A percentile compares a stretch with the other conserved stretches of the same genome.
Conservation (phyloP, 2,797 vertebrate genomes). For the Adelosebastes latens region DNA sequence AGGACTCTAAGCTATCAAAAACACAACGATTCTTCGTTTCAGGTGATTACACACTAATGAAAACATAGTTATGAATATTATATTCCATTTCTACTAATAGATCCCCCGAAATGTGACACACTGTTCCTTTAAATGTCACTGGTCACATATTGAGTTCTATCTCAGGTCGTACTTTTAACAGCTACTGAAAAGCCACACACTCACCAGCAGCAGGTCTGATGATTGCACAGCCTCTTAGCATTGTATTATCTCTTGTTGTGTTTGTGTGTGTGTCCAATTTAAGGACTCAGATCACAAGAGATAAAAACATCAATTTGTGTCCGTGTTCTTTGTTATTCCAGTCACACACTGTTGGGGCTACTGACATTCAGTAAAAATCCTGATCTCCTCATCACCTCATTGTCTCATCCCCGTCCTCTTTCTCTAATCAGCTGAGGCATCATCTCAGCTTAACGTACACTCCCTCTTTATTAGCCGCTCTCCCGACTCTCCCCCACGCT, state of each 20-base stretch:
- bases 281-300: constrained; percentile 8
- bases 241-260: too few species aligned
- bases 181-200: neutral
- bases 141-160: neutral
- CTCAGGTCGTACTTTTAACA: neutral
- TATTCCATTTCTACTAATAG: too few species aligned
- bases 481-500: neutral
- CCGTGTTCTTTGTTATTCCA: constrained; percentile 43
- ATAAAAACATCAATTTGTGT: constrained; percentile 36
- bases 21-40: too few species aligned
- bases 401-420: constrained; percentile 47
- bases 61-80: too few species aligned
- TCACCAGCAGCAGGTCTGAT: neutral
- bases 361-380: constrained; percentile 60
- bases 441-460: constrained; percentile 5
- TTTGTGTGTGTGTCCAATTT: neutral
- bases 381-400: constrained; percentile 47
- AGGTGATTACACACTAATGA: too few species aligned
- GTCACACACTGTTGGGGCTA: constrained; percentile 39
- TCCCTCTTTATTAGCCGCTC: neutral
- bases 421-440: constrained; percentile 47
- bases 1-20: too few species aligned
- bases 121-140: neutral
- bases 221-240: neutral
- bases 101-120: too few species aligned